A percentile compares a stretch with the other conserved stretches of the same genome.
These are phyloP conservation scores for Eclectus roratus DNA, from an alignment of 2,113 vertebrate genomes.

Conservation along the genomic window DNA sequence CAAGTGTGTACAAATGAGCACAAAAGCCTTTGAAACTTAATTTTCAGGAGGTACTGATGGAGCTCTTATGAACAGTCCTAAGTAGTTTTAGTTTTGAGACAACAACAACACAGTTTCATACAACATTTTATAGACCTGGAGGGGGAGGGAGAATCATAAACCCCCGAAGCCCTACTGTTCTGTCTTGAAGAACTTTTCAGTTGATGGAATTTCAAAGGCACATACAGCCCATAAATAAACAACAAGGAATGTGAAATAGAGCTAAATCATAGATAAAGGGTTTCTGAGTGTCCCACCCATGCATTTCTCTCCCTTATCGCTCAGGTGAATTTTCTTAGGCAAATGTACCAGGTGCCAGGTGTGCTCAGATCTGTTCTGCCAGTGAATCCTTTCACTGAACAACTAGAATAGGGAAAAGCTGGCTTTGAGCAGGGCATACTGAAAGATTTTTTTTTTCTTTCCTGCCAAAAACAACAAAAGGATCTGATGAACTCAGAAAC, in stretches of 20 bases:
- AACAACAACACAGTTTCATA: neutral
- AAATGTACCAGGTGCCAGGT: neutral
- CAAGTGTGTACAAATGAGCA: neutral
- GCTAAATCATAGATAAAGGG: neutral
- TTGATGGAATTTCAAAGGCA: neutral
- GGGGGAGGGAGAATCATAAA: neutral
- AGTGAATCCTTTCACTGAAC: neutral
- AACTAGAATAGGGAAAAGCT: neutral
- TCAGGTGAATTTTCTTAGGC: neutral
- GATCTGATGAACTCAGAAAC: neutral
- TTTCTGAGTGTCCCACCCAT: neutral
- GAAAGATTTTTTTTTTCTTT: neutral
- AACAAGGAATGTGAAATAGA: neutral
- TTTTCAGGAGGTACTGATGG: neutral
- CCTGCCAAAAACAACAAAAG: neutral
- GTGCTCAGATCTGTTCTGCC: neutral
- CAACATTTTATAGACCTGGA: neutral
- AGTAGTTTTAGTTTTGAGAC: neutral
- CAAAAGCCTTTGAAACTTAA: neutral
- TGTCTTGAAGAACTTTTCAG: neutral
- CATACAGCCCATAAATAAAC: neutral
- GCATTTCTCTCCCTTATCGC: neutral
- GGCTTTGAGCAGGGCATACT: neutral
- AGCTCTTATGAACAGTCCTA: neutral
- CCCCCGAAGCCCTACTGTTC: fast-evolving